Evolutionary conservation across 2,888 invertebrate genomes (phyloP).

Genomic region (Escarpia spicata): DNA sequence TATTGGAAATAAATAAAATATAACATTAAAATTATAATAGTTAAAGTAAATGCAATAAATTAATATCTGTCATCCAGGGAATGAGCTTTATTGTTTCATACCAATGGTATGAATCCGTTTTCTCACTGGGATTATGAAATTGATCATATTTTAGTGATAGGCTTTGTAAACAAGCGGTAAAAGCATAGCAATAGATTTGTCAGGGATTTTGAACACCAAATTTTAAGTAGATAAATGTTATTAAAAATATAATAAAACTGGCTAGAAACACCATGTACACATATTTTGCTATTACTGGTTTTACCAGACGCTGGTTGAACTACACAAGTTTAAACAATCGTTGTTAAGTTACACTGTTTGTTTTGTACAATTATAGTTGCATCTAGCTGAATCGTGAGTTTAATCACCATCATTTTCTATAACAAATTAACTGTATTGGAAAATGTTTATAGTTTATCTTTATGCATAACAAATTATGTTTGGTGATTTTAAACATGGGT

Average conservation of each 20-base stretch:
- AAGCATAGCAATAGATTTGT: too few species aligned
- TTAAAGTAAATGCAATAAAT: background rate
- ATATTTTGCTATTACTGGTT: background rate
- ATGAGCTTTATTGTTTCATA: background rate
- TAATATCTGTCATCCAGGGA: background rate
- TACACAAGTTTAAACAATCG: background rate
- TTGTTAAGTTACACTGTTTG: background rate
- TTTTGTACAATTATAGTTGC: background rate
- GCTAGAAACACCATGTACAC: too few species aligned
- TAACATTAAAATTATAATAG: background rate
- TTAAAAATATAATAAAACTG: background rate
- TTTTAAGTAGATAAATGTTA: background rate
- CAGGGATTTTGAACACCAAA: too few species aligned
- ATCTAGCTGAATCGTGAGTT: background rate
- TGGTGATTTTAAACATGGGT: background rate
- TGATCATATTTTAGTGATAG: too few species aligned
- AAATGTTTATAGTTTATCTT: background rate
- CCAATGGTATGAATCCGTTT: background rate
- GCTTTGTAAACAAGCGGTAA: too few species aligned
- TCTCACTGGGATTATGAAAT: too few species aligned
- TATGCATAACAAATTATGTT: background rate
- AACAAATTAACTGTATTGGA: background rate
- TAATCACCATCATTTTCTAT: background rate
- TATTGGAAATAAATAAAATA: background rate
- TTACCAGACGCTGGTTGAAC: background rate